Evolutionary conservation across 2,797 vertebrate genomes (phyloP).

Genomic region (Novumbra hubbsi): DNA sequence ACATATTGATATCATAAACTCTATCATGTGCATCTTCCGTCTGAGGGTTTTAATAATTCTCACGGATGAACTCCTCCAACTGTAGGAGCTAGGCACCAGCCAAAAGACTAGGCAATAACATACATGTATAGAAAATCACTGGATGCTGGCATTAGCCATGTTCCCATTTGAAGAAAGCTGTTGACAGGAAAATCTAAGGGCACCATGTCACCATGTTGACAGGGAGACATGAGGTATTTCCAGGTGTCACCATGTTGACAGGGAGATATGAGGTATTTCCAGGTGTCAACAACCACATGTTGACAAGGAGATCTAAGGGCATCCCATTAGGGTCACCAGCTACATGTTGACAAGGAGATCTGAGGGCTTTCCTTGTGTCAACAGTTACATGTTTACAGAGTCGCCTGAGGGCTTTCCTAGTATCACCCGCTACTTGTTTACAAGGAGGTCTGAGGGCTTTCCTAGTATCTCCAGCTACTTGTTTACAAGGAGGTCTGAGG

Average conservation of each 20-base stretch:
- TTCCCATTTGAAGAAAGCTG: not conserved
- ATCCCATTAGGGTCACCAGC: not conserved
- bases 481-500: too few relatives aligned
- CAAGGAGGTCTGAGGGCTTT: too few relatives aligned
- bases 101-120: not conserved
- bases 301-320: too few relatives aligned
- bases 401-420: too few relatives aligned
- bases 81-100: not conserved
- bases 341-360: not conserved
- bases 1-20: not conserved
- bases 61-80: not conserved
- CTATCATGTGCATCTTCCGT: slow-evolving; percentile 1
- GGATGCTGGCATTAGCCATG: not conserved
- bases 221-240: not conserved
- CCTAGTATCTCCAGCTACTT: too few relatives aligned
- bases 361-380: not conserved
- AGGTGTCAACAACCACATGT: too few relatives aligned
- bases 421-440: too few relatives aligned
- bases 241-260: too few relatives aligned
- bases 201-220: too few relatives aligned
- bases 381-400: too few relatives aligned
- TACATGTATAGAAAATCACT: not conserved
- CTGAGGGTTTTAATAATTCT: slow-evolving; percentile 2
- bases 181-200: not conserved
- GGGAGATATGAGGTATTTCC: too few relatives aligned